phyloP scores from a whole-genome alignment of 2,888 invertebrate genomes.

The Alcis repandata region DNA sequence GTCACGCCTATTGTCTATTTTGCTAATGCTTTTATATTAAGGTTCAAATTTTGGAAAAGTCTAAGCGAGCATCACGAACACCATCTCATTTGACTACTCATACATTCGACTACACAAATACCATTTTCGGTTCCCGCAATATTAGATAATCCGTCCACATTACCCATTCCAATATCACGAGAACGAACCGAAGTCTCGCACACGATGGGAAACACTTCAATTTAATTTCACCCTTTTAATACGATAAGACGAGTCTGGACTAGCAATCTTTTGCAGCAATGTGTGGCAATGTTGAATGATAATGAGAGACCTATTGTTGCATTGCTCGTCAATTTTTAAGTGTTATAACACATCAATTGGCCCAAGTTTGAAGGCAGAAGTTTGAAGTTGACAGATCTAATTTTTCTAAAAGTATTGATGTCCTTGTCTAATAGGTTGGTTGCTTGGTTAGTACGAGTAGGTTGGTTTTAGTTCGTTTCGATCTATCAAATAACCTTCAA shows the following conservation, averaged over 20 bases:
- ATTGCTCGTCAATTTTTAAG: too few species aligned
- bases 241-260: background rate
- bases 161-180: slow-evolving; percentile 22
- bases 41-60: background rate
- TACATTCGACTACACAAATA: slow-evolving; percentile 9
- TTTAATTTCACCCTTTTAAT: slow-evolving; percentile 33
- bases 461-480: too few species aligned
- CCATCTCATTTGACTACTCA: background rate
- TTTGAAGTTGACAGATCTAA: too few species aligned
- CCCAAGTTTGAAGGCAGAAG: too few species aligned
- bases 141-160: slow-evolving; percentile 25
- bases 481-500: too few species aligned
- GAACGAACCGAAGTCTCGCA: background rate
- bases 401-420: too few species aligned
- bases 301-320: too few species aligned
- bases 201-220: slow-evolving; percentile 11
- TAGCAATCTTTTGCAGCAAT: background rate
- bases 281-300: background rate
- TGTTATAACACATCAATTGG: too few species aligned
- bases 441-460: too few species aligned
- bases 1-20: too few species aligned
- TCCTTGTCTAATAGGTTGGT: too few species aligned
- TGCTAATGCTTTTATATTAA: too few species aligned
- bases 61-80: background rate
- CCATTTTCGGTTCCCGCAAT: slow-evolving; percentile 17